A percentile compares a stretch with the other conserved stretches of the same genome.
These are phyloP conservation scores for Cyrtonyx montezumae DNA, from an alignment of 2,113 vertebrate genomes.

Conservation along the genomic window DNA sequence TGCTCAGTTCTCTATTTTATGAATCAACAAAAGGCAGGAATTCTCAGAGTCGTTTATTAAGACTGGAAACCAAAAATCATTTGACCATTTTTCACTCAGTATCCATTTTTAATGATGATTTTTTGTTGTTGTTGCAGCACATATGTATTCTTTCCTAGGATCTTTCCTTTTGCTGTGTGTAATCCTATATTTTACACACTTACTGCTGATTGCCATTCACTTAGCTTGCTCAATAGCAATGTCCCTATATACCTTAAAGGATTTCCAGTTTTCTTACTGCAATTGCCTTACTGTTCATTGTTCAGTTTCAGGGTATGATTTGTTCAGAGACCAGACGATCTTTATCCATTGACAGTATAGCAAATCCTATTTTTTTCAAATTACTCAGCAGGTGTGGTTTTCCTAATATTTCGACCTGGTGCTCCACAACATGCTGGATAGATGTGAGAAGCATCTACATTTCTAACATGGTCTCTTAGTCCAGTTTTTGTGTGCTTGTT, in stretches of 20 bases:
- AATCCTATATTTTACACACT: neutral
- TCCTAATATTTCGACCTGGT: neutral
- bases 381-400: neutral
- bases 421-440: neutral
- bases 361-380: slow-evolving; percentile 23
- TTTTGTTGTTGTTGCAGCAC: neutral
- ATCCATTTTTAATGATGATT: neutral
- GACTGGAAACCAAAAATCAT: neutral
- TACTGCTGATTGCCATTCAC: neutral
- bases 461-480: neutral
- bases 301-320: neutral
- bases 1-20: neutral
- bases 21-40: neutral
- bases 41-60: neutral
- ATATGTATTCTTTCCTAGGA: neutral
- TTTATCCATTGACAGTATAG: neutral
- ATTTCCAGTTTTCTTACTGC: neutral
- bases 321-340: neutral
- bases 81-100: neutral
- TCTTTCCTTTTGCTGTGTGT: neutral
- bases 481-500: neutral
- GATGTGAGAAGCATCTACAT: neutral
- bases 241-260: neutral
- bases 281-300: neutral
- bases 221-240: neutral